Base-by-base conservation (phyloP, 2,888 invertebrate species). In the Macrophya annulata region DNA sequence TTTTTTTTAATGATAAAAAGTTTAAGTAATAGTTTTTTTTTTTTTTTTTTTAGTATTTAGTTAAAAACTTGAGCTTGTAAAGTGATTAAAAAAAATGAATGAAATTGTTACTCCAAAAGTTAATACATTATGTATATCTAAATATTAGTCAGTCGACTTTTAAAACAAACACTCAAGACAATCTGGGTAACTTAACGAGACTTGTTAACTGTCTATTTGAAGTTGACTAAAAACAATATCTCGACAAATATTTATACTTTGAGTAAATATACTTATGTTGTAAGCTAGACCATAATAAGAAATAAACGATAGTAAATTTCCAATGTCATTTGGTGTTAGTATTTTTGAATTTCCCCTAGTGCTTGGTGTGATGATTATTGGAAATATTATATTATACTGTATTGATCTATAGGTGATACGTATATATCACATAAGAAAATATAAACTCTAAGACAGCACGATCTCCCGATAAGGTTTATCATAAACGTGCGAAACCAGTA, bases 241-340 rank as follows among this genome's bases (percentile, higher is more conserved):
- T 62, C 25, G 62, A 62, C 62, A 62, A 71, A 71, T 43, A 71
- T 71, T n/a, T n/a, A 9, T 71, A 71, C 62, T 10, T 21, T 62
- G 62, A 25, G 62, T 25, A 62, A 62, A 62, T 25, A 62, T 62
- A 62, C 62, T 62, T 62, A 12, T 62, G 62, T 25, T 62, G 62
- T 62, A 62, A 62, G 62, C 21, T 62, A 40, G 21, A 12, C n/a
- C 37, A 40, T 71, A 71, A 71, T n/a, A 71, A 43, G 40, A 37
- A 71, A 71, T 71, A 43, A 71, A 71, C 71, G 71, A 71, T 71
- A 25, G 71, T 25, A 40, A 71, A 31, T 71, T 71, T 71, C 71
- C 71, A n/a, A 71, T n/a, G 71, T 71, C 40, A 40, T 71, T 71
- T n/a, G 71, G 31, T 71, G 71, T 71, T 71, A 17, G 71, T 71